Percentiles rank a stretch among this genome's conserved stretches.
These are phyloP conservation scores for Lepus timidus DNA, from an alignment of 2,113 vertebrate genomes.

Conservation along the genomic window DNA sequence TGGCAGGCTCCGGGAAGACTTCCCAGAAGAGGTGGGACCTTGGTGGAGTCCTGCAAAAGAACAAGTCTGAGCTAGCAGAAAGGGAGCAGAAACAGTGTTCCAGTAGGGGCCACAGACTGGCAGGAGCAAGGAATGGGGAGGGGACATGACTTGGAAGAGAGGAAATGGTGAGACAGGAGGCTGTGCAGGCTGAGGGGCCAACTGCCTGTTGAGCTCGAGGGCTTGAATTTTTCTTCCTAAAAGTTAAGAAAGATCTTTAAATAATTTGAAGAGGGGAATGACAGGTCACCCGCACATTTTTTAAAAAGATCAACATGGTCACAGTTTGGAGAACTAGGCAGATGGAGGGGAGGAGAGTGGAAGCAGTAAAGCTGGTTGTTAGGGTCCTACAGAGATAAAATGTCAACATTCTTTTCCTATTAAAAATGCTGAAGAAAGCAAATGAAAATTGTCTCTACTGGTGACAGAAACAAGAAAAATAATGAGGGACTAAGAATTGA, in stretches of 20 bases:
- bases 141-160: background rate
- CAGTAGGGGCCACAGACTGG: background rate
- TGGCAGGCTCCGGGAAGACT: background rate
- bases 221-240: background rate
- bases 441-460: background rate
- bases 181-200: background rate
- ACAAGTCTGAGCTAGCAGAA: background rate
- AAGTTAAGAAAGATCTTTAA: background rate
- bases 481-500: constrained; percentile 18
- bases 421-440: constrained; percentile 2
- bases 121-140: background rate
- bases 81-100: background rate
- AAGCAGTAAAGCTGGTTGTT: background rate
- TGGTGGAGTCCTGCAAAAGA: background rate
- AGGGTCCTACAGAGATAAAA: background rate
- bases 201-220: background rate
- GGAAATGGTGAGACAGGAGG: background rate
- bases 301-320: background rate
- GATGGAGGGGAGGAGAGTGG: background rate
- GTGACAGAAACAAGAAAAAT: constrained; percentile 15
- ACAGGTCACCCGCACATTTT: background rate
- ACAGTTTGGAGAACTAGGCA: background rate
- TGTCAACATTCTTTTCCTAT: constrained; percentile 60
- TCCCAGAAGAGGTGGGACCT: background rate
- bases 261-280: background rate